Evolutionary conservation across 2,113 vertebrate genomes (phyloP).

Genomic region (Puma concolor): DNA sequence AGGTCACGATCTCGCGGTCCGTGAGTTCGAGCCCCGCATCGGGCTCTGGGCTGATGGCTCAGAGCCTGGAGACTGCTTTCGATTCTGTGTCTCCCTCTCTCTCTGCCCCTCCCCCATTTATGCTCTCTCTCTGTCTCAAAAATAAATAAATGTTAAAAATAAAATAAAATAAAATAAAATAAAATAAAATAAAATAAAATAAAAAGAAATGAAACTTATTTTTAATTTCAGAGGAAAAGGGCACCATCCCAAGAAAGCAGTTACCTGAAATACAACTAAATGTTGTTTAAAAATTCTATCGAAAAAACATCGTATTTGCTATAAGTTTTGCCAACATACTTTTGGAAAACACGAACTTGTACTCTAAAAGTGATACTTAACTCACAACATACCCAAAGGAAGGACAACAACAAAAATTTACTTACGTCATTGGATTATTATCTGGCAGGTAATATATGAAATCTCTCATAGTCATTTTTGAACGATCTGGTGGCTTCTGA

Average conservation of each 20-base stretch:
- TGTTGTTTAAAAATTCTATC: neutral
- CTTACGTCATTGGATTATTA: constrained; percentile 97
- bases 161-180: too few relatives aligned
- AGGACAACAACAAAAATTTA: constrained; percentile 53
- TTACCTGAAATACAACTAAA: neutral
- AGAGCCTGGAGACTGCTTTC: too few relatives aligned
- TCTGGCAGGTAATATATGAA: constrained; percentile 95
- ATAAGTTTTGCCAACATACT: constrained; percentile 37
- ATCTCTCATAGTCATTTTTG: constrained; percentile 99
- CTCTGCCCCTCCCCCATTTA: too few relatives aligned
- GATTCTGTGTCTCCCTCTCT: too few relatives aligned
- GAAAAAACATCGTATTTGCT: neutral
- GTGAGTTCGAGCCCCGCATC: too few relatives aligned
- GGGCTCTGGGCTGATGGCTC: too few relatives aligned
- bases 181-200: neutral
- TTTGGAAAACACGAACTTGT: constrained; percentile 17
- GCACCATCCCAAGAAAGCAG: constrained; percentile 2
- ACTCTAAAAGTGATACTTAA: constrained; percentile 33
- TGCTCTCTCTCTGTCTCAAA: too few relatives aligned
- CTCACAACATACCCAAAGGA: constrained; percentile 22
- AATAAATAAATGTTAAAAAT: too few relatives aligned
- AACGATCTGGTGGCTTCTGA: constrained; percentile 88
- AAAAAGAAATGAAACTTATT: constrained; percentile 39
- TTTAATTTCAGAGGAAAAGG: constrained; percentile 39
- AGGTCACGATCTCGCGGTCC: too few relatives aligned